Base-by-base conservation (phyloP, 2,888 invertebrate genomes). In the Heterodera filipjevi region DNA sequence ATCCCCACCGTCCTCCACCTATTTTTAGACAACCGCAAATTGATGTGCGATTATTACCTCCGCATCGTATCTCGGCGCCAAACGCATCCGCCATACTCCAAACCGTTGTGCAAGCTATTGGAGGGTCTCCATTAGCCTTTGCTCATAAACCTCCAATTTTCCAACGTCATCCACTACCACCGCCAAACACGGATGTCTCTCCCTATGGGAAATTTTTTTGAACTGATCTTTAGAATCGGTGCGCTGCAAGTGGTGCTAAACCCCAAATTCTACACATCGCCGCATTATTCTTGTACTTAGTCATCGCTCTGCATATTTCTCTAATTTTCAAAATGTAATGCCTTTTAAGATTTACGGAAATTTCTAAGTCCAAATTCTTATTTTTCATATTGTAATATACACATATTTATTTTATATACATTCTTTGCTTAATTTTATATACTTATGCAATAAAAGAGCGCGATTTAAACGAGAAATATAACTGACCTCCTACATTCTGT, bases 91-190 rank as follows among this genome's bases (percentile, higher is more conserved):
- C 44, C 33, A 46, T 75, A 2, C 64, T 75, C 66, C 66, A 75
- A 75, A 75, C 75, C 46, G 75, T 75, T 22, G 75, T 75, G 22
- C 66, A 75, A n/a, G 75, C 75, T 19, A 75, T 75, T 32, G 68
- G 68, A 32, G 66, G 66, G 46, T n/a, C 59, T 22, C 35, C 22
- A 59, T 22, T 22, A 6, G 35, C 12, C 72, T 10, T 19, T 19
- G 53, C 53, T 19, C 53, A 53, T 19, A 72, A 72, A 22, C 22
- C 32, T 33, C 49, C 59, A 44, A 73, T 49, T 27, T 64, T 10
- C 16, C 44, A 27, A 49, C 49, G 64, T n/a, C 30, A 71, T 39
- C 39, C 74, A 14, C 44, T 30, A 0, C 53, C 32, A 19, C 33
- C 32, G 10, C 33, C n/a, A 5, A 73, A 73, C n/a, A 16, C 44